phyloP scores from a whole-genome alignment of 2,888 invertebrate genomes.

The Lycocerus yunnanus region DNA sequence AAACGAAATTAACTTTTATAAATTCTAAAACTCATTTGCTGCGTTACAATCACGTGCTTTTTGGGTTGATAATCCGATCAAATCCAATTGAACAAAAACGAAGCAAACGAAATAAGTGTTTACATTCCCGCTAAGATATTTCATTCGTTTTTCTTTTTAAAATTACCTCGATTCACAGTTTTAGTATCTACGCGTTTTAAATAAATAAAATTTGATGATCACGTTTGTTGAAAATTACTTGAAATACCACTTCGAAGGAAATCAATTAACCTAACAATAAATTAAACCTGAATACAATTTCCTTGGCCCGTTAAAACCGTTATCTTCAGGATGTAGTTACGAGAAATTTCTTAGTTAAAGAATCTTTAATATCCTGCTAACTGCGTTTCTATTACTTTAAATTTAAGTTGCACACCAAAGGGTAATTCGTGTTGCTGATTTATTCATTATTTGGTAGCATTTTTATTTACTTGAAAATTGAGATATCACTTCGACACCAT shows the following conservation, averaged over 20 bases:
- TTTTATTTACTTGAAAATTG: no score
- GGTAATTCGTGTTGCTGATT: no score
- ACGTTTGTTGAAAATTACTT: neutral
- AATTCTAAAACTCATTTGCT: neutral
- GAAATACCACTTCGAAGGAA: neutral
- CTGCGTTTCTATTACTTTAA: neutral
- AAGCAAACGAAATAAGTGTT: neutral
- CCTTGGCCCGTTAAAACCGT: conserved; percentile 13
- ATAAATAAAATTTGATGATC: neutral
- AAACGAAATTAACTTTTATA: neutral
- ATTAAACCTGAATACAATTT: conserved; percentile 20
- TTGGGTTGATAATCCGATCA: neutral
- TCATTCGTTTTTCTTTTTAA: neutral
- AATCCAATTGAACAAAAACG: neutral
- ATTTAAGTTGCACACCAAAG: no score
- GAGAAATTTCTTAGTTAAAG: conserved; percentile 5
- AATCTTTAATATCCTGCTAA: conserved; percentile 19
- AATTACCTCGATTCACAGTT: neutral
- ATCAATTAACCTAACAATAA: conserved; percentile 4
- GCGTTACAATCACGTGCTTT: neutral
- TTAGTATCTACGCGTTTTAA: neutral
- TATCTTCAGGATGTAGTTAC: conserved; percentile 13
- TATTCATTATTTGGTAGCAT: no score
- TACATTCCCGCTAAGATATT: neutral
- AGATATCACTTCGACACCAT: no score